phyloP scores from a whole-genome alignment of 2,113 vertebrate species.

The Brienomyrus brachyistius region DNA sequence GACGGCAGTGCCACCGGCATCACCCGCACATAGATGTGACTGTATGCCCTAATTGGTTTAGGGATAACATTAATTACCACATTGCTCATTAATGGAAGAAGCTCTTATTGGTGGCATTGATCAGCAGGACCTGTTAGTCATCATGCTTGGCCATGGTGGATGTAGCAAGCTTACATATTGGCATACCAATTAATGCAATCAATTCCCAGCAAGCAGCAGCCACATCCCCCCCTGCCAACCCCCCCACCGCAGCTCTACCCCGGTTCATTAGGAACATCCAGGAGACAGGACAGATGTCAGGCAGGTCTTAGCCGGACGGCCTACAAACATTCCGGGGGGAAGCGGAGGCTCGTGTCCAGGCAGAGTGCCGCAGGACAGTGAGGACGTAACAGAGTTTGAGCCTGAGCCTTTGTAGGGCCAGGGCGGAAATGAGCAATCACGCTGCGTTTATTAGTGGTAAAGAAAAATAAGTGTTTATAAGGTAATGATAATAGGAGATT shows the following conservation, averaged over 20 bases:
- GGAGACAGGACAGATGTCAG: constrained; percentile 60
- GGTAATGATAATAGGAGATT: neutral
- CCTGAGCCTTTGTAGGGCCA: neutral
- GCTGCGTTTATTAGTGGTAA: constrained; percentile 16
- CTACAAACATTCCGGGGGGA: constrained; percentile 15
- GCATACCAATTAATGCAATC: constrained; percentile 99
- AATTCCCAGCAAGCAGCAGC: constrained; percentile 95
- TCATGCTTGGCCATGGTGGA: constrained; percentile 97
- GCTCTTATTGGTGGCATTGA: constrained; percentile 99
- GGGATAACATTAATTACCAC: constrained; percentile 99
- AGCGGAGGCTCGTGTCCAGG: neutral
- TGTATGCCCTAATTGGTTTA: constrained; percentile 88
- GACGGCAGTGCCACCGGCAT: constrained; percentile 54
- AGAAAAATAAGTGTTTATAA: neutral
- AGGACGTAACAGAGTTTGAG: neutral
- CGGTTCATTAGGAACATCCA: constrained; percentile 48
- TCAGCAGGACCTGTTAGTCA: constrained; percentile 93
- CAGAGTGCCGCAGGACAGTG: neutral
- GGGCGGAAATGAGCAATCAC: neutral
- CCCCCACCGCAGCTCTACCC: constrained; percentile 37
- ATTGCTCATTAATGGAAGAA: constrained; percentile 99
- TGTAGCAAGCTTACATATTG: constrained; percentile 99
- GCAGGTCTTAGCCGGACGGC: constrained; percentile 56
- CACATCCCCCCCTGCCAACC: constrained; percentile 48
- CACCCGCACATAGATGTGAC: constrained; percentile 61